Conservation (phyloP, 2,888 invertebrate species). For the Agrochola circellaris region DNA sequence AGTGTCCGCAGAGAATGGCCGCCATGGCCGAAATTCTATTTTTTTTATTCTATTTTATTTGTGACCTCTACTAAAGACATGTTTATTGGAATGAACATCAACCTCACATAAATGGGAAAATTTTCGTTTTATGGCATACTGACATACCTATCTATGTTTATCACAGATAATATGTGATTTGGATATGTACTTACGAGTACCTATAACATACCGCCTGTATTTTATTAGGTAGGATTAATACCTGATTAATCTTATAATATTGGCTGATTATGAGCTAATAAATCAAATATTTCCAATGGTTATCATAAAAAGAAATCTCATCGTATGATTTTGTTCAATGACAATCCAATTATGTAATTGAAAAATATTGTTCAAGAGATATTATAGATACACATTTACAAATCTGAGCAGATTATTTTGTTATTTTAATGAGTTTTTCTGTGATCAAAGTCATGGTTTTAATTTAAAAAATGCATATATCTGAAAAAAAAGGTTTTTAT, state of each 20-base stretch:
- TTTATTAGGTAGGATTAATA: neutral
- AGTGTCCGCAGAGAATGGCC: neutral
- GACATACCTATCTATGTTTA: conserved; percentile 8
- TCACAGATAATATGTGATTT: conserved; percentile 7
- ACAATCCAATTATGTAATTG: conserved; percentile 3
- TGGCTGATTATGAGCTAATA: conserved; percentile 16
- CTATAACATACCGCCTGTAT: neutral
- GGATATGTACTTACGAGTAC: neutral
- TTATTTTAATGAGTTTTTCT: conserved; percentile 2
- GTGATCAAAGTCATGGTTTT: conserved; percentile 11
- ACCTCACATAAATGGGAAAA: neutral
- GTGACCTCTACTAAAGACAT: neutral
- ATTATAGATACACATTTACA: neutral
- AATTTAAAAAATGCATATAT: conserved; percentile 8
- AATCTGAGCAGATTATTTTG: neutral
- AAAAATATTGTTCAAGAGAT: conserved; percentile 12
- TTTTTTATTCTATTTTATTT: neutral
- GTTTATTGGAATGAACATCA: conserved; percentile 4
- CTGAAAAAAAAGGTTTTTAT: neutral
- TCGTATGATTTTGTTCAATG: conserved; percentile 13
- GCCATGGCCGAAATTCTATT: neutral
- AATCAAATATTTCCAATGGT: conserved; percentile 23
- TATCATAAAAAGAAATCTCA: conserved; percentile 16
- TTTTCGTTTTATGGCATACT: conserved; percentile 13
- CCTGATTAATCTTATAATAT: conserved; percentile 6